Percentiles rank a stretch among this genome's conserved stretches.
These are phyloP conservation scores for Baronia brevicornis DNA, from an alignment of 2,888 invertebrate genomes.

Conservation along the genomic window DNA sequence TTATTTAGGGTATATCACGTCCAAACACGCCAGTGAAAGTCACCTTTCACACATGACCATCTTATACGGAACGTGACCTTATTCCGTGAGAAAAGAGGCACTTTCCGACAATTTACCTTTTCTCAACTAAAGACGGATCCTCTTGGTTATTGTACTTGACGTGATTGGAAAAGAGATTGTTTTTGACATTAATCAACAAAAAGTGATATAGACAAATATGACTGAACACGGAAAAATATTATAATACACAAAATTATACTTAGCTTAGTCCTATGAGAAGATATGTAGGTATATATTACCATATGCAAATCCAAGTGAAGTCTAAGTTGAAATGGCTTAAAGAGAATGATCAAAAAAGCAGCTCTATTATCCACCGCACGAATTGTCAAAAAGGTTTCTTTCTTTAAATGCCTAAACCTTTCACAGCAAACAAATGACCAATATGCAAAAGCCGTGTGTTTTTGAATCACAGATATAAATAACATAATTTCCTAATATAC, in stretches of 20 bases:
- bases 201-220: slow-evolving; percentile 1
- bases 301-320: too few relatives aligned
- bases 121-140: slow-evolving; percentile 45
- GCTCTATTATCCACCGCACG: too few relatives aligned
- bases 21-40: slow-evolving; percentile 24
- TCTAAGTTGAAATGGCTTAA: slow-evolving; percentile 17
- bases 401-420: too few relatives aligned
- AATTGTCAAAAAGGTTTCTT: too few relatives aligned
- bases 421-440: slow-evolving; percentile 5
- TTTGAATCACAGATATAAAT: slow-evolving; percentile 1
- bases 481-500: slow-evolving; percentile 7
- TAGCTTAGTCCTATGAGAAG: too few relatives aligned
- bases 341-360: slow-evolving; percentile 15
- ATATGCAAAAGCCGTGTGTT: slow-evolving; percentile 3
- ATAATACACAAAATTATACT: neutral
- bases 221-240: neutral
- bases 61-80: slow-evolving; percentile 65
- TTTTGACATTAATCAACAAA: slow-evolving; percentile 11
- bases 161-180: slow-evolving; percentile 20
- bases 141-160: slow-evolving; percentile 40
- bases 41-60: slow-evolving; percentile 34
- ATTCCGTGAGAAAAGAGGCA: slow-evolving; percentile 51
- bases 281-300: too few relatives aligned
- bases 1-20: slow-evolving; percentile 30
- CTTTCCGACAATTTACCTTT: slow-evolving; percentile 53